Evolutionary conservation across 2,888 invertebrate species (phyloP).

Genomic region (Eupithecia pulchellata): DNA sequence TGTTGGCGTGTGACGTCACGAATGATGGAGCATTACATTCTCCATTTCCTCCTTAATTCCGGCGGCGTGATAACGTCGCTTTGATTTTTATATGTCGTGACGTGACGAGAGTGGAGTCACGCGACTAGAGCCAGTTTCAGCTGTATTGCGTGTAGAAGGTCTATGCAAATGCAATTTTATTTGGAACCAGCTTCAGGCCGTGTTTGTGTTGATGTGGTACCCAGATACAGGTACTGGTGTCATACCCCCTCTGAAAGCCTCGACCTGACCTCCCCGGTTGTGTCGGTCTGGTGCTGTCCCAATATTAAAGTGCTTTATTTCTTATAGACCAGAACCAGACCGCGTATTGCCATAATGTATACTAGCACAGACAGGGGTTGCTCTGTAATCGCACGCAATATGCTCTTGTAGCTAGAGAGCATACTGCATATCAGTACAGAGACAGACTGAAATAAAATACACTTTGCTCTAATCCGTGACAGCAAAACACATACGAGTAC

Average conservation of each 20-base stretch:
- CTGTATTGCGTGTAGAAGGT: conserved; percentile 1
- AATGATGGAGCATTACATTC: conserved; percentile 35
- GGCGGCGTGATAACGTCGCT: conserved; percentile 38
- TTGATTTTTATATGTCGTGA: conserved; percentile 41
- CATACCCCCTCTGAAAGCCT: too few species aligned
- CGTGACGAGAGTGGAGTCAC: conserved; percentile 30
- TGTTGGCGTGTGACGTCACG: conserved; percentile 25
- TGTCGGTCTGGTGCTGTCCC: neutral
- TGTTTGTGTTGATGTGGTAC: neutral
- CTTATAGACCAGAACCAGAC: too few species aligned
- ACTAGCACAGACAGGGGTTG: too few species aligned
- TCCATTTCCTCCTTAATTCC: conserved; percentile 37
- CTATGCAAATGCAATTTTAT: neutral
- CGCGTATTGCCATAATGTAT: too few species aligned
- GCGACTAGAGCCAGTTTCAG: conserved; percentile 15
- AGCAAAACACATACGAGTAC: too few species aligned
- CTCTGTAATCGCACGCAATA: too few species aligned
- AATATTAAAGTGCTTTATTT: neutral
- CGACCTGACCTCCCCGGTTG: neutral
- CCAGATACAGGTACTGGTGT: neutral
- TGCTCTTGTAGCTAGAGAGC: too few species aligned
- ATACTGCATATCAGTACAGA: too few species aligned
- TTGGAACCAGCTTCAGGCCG: neutral
- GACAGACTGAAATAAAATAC: too few species aligned
- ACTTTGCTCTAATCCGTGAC: too few species aligned